phyloP scores from a whole-genome alignment of 2,888 invertebrate genomes.

The Rugalucina vietnamica region DNA sequence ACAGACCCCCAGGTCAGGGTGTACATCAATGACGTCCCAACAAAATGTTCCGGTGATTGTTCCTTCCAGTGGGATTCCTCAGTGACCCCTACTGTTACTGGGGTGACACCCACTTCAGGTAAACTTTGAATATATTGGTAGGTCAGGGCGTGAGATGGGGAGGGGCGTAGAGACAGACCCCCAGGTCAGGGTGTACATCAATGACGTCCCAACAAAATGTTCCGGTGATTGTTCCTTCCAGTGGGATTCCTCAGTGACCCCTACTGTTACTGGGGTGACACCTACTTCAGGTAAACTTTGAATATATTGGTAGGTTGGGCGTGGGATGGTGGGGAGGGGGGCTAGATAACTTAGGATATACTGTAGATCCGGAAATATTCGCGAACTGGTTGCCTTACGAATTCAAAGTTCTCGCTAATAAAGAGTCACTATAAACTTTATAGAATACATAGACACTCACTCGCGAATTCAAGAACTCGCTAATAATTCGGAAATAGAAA shows the following conservation, averaged over 20 bases:
- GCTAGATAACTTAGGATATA: no score
- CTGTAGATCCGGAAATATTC: no score
- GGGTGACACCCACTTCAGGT: slow-evolving; percentile 74
- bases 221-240: slow-evolving; percentile 72
- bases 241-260: slow-evolving; percentile 70
- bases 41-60: slow-evolving; percentile 71
- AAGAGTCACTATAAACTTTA: no score
- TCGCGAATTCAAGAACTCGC: no score
- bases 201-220: slow-evolving; percentile 74
- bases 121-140: no score
- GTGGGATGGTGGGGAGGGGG: no score
- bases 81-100: slow-evolving; percentile 72
- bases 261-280: slow-evolving; percentile 67
- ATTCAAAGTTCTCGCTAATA: no score
- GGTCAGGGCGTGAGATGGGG: slow-evolving; percentile 76
- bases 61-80: slow-evolving; percentile 69
- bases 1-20: slow-evolving; percentile 71
- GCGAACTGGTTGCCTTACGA: no score
- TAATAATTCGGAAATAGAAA: no score
- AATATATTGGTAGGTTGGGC: no score
- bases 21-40: slow-evolving; percentile 76
- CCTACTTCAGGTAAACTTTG: slow-evolving; percentile 72
- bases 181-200: slow-evolving; percentile 74
- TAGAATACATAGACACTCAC: no score
- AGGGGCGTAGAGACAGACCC: slow-evolving; percentile 67